Percentiles rank a stretch among this genome's conserved stretches.
These are phyloP conservation scores for Opisthocomus hoazin DNA, from an alignment of 2,113 vertebrate species.

Conservation along the genomic window DNA sequence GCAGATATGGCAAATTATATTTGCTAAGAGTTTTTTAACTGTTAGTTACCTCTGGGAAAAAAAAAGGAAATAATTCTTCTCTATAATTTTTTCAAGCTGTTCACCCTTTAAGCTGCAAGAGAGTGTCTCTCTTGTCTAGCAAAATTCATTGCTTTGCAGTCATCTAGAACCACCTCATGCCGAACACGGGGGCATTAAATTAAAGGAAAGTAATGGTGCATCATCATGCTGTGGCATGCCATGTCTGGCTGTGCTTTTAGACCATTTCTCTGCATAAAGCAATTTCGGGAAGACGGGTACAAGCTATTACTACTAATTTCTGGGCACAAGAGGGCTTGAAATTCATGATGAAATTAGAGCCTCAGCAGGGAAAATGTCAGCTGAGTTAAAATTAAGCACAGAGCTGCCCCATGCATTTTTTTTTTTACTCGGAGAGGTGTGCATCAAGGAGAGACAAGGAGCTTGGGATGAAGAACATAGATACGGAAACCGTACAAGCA, in stretches of 20 bases:
- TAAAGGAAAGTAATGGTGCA: conserved; percentile 4
- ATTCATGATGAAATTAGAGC: neutral
- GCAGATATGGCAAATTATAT: neutral
- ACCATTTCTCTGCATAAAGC: conserved; percentile 25
- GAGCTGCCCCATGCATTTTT: neutral
- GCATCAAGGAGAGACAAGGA: neutral
- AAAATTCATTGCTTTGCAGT: conserved; percentile 1
- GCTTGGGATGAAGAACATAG: neutral
- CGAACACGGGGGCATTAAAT: neutral
- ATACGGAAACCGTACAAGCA: neutral
- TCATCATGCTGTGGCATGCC: conserved; percentile 51
- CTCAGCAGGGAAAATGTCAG: neutral
- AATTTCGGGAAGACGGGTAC: neutral
- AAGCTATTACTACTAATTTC: conserved; percentile 4
- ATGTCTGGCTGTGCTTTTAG: conserved; percentile 13
- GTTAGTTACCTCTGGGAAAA: neutral
- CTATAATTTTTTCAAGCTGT: neutral
- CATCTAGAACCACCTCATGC: neutral
- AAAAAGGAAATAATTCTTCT: neutral
- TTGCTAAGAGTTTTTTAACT: neutral
- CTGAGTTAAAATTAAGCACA: neutral
- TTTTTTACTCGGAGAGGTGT: neutral
- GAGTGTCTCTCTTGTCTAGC: neutral
- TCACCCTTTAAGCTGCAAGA: neutral
- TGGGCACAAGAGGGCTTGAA: conserved; percentile 19